Evolutionary conservation across 2,797 vertebrate species (phyloP), one percentile per base, ranked within the genome.

Genomic region (Menidia menidia): DNA sequence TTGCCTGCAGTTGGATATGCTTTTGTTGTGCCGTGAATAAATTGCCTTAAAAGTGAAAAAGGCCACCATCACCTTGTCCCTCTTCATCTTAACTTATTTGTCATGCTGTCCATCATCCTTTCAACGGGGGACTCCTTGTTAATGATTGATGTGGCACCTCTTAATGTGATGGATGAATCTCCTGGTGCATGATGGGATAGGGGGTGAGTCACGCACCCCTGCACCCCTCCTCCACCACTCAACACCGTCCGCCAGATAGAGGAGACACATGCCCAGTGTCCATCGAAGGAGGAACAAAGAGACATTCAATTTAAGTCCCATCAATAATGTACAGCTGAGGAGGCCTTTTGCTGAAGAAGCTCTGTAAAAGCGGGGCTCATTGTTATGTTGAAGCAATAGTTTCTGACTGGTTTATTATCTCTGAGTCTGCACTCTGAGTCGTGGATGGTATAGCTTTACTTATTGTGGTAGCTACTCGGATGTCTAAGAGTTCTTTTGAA

Each of bases 61-160:
- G 77, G 76, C 83, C 80, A 47, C 71, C 75, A 64, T 89, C 88
- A 90, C 90, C 89, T 88, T 88, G 89, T 81, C 81, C 83, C 70
- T 82, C 82, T 88, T 90, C 81, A 86, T 90, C 89, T 88, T 80
- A 81, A 89, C 87, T 90, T 92, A 91, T 92, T 92, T 91, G 89
- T 90, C 86, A 81, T 88, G 80, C 88, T 90, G 91, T 90, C 91
- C 78, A 65, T 92, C 90, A 89, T 85, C 81, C 89, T 88, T 89
- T 93, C 90, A 89, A 76, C 86, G 64, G 62, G 73, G 68, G 81
- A 76, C 84, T 87, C 80, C 90, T 91, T 87, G 90, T 92, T 91
- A 93, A 92, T 93, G 92, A 92, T 93, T 92, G 88, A 93, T 93
- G 89, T 74, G 48, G 80, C 91, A 88, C 90, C 90, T 89, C 85